phyloP scores from a whole-genome alignment of 2,113 vertebrate species.

The Poecilia latipinna region DNA sequence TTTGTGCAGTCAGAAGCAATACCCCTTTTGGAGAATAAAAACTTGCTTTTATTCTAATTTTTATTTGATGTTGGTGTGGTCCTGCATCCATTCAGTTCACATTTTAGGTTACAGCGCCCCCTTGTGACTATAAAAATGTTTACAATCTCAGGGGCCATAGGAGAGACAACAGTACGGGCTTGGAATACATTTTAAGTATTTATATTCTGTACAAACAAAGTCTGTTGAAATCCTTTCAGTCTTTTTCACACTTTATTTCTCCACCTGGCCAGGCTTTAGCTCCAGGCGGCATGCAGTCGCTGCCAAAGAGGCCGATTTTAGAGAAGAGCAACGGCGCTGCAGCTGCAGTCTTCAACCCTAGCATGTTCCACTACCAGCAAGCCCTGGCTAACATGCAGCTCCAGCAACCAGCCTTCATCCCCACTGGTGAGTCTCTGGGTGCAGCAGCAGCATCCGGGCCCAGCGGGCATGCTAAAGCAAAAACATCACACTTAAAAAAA shows the following conservation, averaged over 20 bases:
- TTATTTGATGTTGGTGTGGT: conserved; percentile 42
- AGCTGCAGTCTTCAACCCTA: conserved; percentile 89
- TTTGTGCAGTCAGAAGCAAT: conserved; percentile 19
- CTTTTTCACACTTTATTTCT: background rate
- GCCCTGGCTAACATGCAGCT: conserved; percentile 96
- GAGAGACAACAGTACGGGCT: background rate
- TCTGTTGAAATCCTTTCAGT: background rate
- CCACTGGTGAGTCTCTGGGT: conserved; percentile 85
- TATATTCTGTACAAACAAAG: background rate
- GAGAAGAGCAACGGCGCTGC: conserved; percentile 94
- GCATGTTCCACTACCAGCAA: conserved; percentile 98
- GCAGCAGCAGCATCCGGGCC: background rate
- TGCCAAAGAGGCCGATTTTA: conserved; percentile 93
- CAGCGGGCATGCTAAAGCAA: background rate
- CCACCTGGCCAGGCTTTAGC: conserved; percentile 72
- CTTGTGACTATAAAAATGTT: conserved; percentile 50
- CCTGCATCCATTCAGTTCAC: conserved; percentile 14
- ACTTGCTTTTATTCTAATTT: conserved; percentile 43
- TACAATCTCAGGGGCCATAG: background rate
- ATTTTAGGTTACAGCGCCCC: conserved; percentile 47
- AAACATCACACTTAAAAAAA: too few relatives aligned
- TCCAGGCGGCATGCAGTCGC: conserved; percentile 86
- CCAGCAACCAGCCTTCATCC: conserved; percentile 91
- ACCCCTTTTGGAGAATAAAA: conserved; percentile 38
- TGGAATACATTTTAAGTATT: background rate